Conservation (phyloP, 2,113 vertebrate genomes). For the Cinclus cinclus region DNA sequence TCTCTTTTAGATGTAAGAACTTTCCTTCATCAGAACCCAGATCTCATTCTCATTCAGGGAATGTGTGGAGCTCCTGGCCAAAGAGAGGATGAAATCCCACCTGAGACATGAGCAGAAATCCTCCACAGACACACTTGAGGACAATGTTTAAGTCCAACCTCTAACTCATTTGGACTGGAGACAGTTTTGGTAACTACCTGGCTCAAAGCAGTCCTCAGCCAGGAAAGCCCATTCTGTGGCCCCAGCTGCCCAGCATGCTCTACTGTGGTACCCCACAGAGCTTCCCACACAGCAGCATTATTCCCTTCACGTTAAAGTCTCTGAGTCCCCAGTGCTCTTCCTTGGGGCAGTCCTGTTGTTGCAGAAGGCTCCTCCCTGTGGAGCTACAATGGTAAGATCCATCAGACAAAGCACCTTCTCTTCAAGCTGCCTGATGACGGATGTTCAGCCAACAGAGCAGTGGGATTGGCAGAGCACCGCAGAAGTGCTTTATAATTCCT, state of each 20-base stretch:
- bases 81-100: neutral
- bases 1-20: neutral
- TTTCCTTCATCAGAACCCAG: neutral
- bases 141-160: neutral
- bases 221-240: neutral
- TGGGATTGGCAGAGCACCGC: conserved; percentile 51
- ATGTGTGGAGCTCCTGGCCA: neutral
- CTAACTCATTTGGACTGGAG: neutral
- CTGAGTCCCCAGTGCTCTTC: neutral
- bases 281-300: neutral
- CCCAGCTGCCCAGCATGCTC: neutral
- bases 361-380: conserved; percentile 16
- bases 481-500: conserved; percentile 62
- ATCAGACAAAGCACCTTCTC: conserved; percentile 58
- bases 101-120: neutral
- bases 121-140: neutral
- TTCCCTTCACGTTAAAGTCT: neutral
- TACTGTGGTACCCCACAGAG: fast-evolving
- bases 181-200: neutral
- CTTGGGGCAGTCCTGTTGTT: neutral
- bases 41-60: neutral
- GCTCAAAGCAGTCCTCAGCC: neutral
- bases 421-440: conserved; percentile 60
- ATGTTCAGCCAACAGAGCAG: conserved; percentile 19
- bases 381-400: conserved; percentile 34